These are phyloP conservation scores for Episyrphus balteatus DNA, from an alignment of 1,140 invertebrate species.

Conservation along the genomic window DNA sequence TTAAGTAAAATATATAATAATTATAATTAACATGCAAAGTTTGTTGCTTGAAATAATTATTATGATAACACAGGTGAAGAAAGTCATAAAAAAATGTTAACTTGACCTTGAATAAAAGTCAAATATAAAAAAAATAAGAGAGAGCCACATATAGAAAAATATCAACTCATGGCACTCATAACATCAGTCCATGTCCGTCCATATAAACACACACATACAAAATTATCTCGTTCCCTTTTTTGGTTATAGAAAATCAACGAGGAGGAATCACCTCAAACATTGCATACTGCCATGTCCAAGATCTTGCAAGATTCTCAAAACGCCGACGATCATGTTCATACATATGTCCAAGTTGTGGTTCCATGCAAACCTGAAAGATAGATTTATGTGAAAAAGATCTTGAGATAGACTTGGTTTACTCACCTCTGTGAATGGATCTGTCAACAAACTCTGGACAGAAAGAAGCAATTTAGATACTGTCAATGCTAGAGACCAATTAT, in stretches of 20 bases:
- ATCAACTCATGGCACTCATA: too few relatives aligned
- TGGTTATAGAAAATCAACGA: too few relatives aligned
- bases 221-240: too few relatives aligned
- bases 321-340: slow-evolving; percentile 61
- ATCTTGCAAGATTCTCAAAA: slow-evolving; percentile 72
- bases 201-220: background rate
- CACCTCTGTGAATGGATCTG: slow-evolving; percentile 79
- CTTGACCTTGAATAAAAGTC: too few relatives aligned
- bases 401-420: slow-evolving; percentile 16
- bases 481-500: slow-evolving; percentile 89
- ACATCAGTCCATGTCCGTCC: too few relatives aligned
- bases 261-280: slow-evolving; percentile 72
- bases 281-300: slow-evolving; percentile 88
- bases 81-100: too few relatives aligned
- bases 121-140: too few relatives aligned
- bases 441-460: slow-evolving; percentile 83
- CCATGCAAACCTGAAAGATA: slow-evolving; percentile 74
- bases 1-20: too few relatives aligned
- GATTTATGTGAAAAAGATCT: background rate
- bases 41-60: too few relatives aligned
- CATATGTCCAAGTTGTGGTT: slow-evolving; percentile 70
- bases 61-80: too few relatives aligned
- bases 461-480: slow-evolving; percentile 85
- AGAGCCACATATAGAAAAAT: too few relatives aligned
- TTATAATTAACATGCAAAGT: too few relatives aligned